Evolutionary conservation across 2,797 vertebrate species (phyloP).

Genomic region (Molossus molossus): DNA sequence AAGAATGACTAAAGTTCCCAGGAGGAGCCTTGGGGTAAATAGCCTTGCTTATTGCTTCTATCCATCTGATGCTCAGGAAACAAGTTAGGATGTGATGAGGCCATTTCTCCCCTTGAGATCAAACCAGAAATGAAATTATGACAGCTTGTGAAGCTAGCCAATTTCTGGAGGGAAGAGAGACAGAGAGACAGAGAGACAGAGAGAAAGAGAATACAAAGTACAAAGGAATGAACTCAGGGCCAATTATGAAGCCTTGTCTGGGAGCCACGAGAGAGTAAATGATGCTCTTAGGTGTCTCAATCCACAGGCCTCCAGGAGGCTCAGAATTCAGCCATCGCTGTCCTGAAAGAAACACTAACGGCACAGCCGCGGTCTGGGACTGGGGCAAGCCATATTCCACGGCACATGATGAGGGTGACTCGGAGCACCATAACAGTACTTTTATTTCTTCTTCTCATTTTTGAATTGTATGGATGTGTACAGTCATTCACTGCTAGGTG

Average conservation of each 20-base stretch:
- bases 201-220: too few relatives aligned
- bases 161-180: background rate
- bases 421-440: accelerated
- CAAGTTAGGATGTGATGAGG: background rate
- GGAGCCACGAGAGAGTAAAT: background rate
- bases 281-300: background rate
- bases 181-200: too few relatives aligned
- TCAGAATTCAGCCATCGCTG: background rate
- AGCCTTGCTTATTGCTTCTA: constrained; percentile 39
- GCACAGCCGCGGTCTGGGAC: background rate
- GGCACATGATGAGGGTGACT: background rate
- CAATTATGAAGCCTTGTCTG: background rate
- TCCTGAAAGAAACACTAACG: background rate
- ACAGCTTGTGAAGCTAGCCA: constrained; percentile 47
- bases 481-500: background rate
- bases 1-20: constrained; percentile 53
- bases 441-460: background rate
- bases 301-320: background rate
- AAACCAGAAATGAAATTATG: constrained; percentile 62
- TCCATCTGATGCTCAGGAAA: constrained; percentile 27
- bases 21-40: constrained; percentile 57
- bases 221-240: background rate
- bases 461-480: background rate
- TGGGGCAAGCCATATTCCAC: accelerated
- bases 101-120: constrained; percentile 18